Evolutionary conservation across 64 coral and sea anemone genomes (phyloP).

Genomic region (Actinia equina): DNA sequence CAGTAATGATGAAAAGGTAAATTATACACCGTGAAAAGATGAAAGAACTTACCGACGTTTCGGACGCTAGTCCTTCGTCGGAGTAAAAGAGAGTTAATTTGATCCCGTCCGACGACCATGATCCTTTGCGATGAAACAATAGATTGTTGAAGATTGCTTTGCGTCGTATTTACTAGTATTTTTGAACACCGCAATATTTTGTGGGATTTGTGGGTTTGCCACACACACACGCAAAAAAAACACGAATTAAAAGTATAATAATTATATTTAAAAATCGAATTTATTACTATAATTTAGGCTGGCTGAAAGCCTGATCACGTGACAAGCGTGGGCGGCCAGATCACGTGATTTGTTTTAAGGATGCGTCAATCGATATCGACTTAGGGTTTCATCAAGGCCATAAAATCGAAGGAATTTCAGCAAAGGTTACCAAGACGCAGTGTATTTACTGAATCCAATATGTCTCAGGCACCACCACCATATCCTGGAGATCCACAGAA

Average conservation of each 20-base stretch:
- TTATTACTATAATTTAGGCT: too few species aligned
- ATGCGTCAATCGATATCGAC: not conserved
- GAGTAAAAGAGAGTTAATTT: too few species aligned
- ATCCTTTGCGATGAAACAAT: too few species aligned
- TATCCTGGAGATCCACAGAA: conserved; percentile 9
- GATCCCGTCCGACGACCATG: too few species aligned
- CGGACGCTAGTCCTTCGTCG: too few species aligned
- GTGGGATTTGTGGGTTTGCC: not conserved
- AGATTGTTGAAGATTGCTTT: too few species aligned
- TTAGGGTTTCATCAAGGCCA: not conserved
- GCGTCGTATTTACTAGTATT: too few species aligned
- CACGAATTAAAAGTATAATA: not conserved
- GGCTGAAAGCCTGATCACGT: not conserved
- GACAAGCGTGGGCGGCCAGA: not conserved
- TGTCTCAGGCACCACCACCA: conserved; percentile 10
- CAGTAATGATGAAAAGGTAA: too few species aligned
- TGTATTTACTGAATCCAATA: not conserved
- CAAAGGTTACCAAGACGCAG: not conserved
- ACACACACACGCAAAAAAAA: not conserved
- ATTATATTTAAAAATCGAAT: not conserved
- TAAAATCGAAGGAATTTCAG: not conserved
- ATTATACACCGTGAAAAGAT: too few species aligned
- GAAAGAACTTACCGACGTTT: too few species aligned
- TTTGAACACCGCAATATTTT: not conserved
- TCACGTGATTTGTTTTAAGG: not conserved